A percentile compares a stretch with the other conserved stretches of the same genome.
Evolutionary conservation across 2,888 invertebrate species (phyloP).

Genomic region (Palloptera scutellata): DNA sequence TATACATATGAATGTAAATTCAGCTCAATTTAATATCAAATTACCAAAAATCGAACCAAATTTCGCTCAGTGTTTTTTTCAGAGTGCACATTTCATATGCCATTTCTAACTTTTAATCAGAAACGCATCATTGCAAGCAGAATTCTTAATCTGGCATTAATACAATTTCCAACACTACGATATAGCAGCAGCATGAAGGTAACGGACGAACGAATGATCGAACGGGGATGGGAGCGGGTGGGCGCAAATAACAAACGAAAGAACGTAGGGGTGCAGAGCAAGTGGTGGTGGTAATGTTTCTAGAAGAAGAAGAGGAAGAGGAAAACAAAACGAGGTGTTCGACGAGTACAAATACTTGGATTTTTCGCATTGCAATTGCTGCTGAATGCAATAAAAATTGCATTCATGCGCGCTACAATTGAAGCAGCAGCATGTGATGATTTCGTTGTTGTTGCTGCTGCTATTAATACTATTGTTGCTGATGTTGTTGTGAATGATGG

Average conservation of each 20-base stretch:
- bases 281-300: slow-evolving; percentile 3
- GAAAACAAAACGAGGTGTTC: too few species aligned
- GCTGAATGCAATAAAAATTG: slow-evolving; percentile 43
- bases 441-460: background rate
- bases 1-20: background rate
- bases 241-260: too few species aligned
- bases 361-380: slow-evolving; percentile 17
- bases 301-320: too few species aligned
- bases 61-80: slow-evolving; percentile 18
- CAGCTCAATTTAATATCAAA: background rate
- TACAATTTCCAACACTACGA: slow-evolving; percentile 48
- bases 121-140: slow-evolving; percentile 46
- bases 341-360: background rate
- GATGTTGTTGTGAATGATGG: slow-evolving; percentile 12
- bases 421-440: slow-evolving; percentile 6
- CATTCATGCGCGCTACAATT: background rate
- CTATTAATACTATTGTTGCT: slow-evolving; percentile 7
- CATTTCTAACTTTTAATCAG: slow-evolving; percentile 26
- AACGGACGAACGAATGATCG: background rate
- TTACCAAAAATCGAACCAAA: background rate
- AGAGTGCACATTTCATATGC: slow-evolving; percentile 9
- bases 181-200: background rate
- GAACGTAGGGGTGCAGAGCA: background rate
- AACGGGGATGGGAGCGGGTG: background rate
- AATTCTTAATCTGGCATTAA: slow-evolving; percentile 57